Evolutionary conservation across 2,797 vertebrate species (phyloP), one percentile per base, ranked within the genome.

Genomic region (Crocodylus rhombifer): DNA sequence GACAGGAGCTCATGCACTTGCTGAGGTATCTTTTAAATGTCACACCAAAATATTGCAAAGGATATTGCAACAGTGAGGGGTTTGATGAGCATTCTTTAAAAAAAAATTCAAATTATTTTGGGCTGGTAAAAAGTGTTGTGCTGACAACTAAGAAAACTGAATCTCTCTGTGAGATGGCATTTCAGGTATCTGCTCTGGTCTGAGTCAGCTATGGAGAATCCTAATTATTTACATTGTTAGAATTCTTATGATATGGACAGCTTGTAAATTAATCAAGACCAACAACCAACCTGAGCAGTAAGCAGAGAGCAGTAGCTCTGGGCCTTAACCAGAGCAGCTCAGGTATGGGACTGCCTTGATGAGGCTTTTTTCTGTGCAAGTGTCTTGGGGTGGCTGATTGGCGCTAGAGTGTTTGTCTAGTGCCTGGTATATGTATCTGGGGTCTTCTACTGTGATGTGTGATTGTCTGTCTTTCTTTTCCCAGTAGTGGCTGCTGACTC

Each of bases 191-290:
- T 30, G 1, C 7, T 71, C 4, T 84, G 77, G 82, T 57, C 82
- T 9, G 8, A 55, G 14, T 30, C 18, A 1, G 1, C 36, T 57
- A 75, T 4, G 7, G 82, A 77, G 74, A 51, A 17, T 20, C 28
- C 80, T 21, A 18, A 82, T 63, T 16, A 73, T 20, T 5, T 51
- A 5, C 1, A 6, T 11, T 82, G 20, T 16, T 5, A 87, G 42
- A 80, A 7, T 28, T 80, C 67, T 77, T 65, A 18, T 1, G 0
- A 13, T 18, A 51, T 0, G 0, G 23, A 14, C 33, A 78, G 36
- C n/a, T 61, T 33, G 8, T 61, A 60, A 77, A 7, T 30, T 67
- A 12, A 3, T 78, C 63, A 21, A 75, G 25, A 85, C 76, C 67
- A 42, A 12, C 9, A 51, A 51, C 9, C 10, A 51, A 51, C 42